A percentile compares a stretch with the other conserved stretches of the same genome.
These are phyloP conservation scores for Patagioenas fasciata DNA, from an alignment of 2,113 vertebrate genomes.

Conservation along the genomic window DNA sequence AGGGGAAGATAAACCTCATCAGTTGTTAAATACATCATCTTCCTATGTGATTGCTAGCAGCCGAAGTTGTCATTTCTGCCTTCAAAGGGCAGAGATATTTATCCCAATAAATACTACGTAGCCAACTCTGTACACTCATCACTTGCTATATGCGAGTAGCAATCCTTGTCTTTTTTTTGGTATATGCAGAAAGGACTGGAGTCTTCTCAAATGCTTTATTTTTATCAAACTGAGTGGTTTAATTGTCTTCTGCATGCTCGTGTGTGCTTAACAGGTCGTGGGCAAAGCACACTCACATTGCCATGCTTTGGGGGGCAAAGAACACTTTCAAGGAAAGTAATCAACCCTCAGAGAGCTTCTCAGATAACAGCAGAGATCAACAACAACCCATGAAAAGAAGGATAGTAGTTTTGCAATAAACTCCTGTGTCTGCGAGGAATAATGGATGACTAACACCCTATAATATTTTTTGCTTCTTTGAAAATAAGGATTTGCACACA, in stretches of 20 bases:
- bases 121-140: not conserved
- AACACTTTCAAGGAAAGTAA: not conserved
- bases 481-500: not conserved
- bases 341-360: not conserved
- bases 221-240: not conserved
- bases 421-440: not conserved
- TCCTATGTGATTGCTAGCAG: not conserved
- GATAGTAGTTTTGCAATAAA: not conserved
- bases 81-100: not conserved
- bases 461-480: accelerated
- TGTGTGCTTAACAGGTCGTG: accelerated
- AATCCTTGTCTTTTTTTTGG: not conserved
- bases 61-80: not conserved
- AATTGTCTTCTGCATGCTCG: not conserved
- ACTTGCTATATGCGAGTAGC: accelerated
- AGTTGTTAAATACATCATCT: not conserved
- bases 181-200: not conserved
- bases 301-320: not conserved
- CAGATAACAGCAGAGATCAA: not conserved
- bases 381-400: not conserved
- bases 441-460: not conserved
- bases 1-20: not conserved
- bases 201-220: not conserved
- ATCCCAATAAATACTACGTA: accelerated
- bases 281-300: accelerated